Conservation (phyloP, 2,888 invertebrate species). For the Pristionchus mayeri region DNA sequence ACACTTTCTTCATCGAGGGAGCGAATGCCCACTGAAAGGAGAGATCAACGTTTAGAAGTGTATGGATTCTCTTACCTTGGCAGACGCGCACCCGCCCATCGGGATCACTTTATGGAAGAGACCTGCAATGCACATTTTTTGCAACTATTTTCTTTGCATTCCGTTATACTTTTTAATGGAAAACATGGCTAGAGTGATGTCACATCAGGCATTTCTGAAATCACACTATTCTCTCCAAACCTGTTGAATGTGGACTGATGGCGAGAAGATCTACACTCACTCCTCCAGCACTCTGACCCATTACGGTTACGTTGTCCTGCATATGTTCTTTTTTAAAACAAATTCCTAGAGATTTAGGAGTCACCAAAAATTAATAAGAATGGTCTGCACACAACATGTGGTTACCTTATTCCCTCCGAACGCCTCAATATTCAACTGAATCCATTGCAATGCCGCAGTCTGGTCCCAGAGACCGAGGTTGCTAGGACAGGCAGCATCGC, state of each 20-base stretch:
- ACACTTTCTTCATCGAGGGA: slow-evolving; percentile 17
- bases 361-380: background rate
- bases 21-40: slow-evolving; percentile 33
- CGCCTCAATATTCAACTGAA: slow-evolving; percentile 6
- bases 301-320: slow-evolving; percentile 58
- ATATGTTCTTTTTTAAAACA: background rate
- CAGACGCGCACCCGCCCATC: slow-evolving; percentile 60
- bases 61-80: background rate
- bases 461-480: slow-evolving; percentile 62
- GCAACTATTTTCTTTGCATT: background rate
- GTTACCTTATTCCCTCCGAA: slow-evolving; percentile 36
- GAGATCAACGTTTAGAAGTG: background rate
- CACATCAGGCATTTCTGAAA: too few species aligned
- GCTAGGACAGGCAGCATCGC: slow-evolving; percentile 57
- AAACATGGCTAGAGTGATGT: too few species aligned
- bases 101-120: slow-evolving; percentile 65
- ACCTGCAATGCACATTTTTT: slow-evolving; percentile 48
- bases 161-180: too few species aligned
- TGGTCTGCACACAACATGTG: background rate
- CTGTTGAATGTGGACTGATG: slow-evolving; percentile 60
- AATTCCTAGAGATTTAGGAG: background rate
- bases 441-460: slow-evolving; percentile 62
- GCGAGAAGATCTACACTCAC: slow-evolving; percentile 60
- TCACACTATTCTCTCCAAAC: slow-evolving; percentile 49
- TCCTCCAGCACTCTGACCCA: slow-evolving; percentile 64